Evolutionary conservation across 1,140 invertebrate species (phyloP).

Genomic region (Caenorhabditis briggsae): DNA sequence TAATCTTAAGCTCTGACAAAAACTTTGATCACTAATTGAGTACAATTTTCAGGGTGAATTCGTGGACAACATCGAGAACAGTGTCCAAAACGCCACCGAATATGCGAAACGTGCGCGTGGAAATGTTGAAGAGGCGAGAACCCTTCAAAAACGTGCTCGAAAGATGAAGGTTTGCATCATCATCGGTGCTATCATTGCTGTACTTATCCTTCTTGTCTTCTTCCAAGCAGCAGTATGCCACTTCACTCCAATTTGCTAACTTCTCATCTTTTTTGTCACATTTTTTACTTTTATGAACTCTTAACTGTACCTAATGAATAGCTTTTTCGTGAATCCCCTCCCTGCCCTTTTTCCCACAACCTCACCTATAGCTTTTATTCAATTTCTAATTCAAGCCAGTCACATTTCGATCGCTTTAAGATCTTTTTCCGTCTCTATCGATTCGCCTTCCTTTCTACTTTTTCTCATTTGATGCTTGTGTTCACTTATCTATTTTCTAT

Average conservation of each 20-base stretch:
- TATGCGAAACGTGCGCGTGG: slow-evolving; percentile 40
- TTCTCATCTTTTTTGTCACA: neutral
- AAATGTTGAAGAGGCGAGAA: slow-evolving; percentile 57
- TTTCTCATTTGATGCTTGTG: neutral
- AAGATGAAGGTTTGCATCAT: slow-evolving; percentile 54
- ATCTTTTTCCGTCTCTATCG: neutral
- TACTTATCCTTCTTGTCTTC: slow-evolving; percentile 51
- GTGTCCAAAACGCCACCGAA: slow-evolving; percentile 49
- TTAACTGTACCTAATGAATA: neutral
- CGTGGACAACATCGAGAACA: slow-evolving; percentile 54
- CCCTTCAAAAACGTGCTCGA: slow-evolving; percentile 43
- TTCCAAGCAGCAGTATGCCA: slow-evolving; percentile 53
- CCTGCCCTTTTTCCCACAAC: neutral
- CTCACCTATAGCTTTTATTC: neutral
- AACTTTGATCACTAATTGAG: neutral
- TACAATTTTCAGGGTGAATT: slow-evolving; percentile 51
- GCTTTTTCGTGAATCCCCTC: too few relatives aligned
- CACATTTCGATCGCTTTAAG: slow-evolving; percentile 20
- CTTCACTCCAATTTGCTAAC: slow-evolving; percentile 62
- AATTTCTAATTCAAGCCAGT: slow-evolving; percentile 16
- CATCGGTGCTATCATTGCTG: slow-evolving; percentile 29
- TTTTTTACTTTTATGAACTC: neutral
- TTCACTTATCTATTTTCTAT: slow-evolving; percentile 25
- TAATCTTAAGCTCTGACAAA: too few relatives aligned
- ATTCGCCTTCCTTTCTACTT: neutral